Conservation (phyloP, 35 echinoderm and acorn worm species). For the Antedon bifida region DNA sequence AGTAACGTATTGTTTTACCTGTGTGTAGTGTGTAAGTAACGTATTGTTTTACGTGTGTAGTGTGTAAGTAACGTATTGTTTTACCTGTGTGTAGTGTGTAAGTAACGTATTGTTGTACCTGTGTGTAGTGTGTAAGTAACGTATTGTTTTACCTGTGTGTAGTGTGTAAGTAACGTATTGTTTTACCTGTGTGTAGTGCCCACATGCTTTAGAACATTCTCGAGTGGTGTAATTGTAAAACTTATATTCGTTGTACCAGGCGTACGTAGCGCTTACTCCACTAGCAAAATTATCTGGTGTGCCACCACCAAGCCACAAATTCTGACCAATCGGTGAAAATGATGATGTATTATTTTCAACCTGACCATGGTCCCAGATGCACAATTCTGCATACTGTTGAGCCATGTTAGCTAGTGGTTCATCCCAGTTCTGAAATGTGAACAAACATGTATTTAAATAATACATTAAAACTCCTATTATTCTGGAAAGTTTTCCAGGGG, state of each 20-base stretch:
- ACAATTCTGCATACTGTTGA: slow-evolving; percentile 59
- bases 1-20: too few relatives aligned
- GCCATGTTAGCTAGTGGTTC: slow-evolving; percentile 72
- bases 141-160: too few relatives aligned
- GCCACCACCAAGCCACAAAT: slow-evolving; percentile 59
- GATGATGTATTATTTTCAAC: slow-evolving; percentile 33
- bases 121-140: too few relatives aligned
- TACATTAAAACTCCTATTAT: too few relatives aligned
- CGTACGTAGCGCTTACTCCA: slow-evolving; percentile 14
- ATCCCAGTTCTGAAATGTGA: slow-evolving; percentile 42
- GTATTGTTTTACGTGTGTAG: too few relatives aligned
- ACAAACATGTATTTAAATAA: too few relatives aligned
- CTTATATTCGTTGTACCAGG: slow-evolving; percentile 80
- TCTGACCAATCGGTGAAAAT: slow-evolving; percentile 23
- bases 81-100: too few relatives aligned
- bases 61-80: too few relatives aligned
- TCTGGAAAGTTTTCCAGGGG: too few relatives aligned
- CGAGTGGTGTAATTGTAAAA: slow-evolving; percentile 46
- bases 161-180: too few relatives aligned
- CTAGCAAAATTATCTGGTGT: not conserved
- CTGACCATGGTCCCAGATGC: slow-evolving; percentile 55
- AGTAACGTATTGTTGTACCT: too few relatives aligned
- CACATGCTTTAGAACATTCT: slow-evolving; percentile 46
- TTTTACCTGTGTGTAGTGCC: slow-evolving; percentile 97
- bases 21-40: slow-evolving; percentile 99